Evolutionary conservation across 2,797 vertebrate species (phyloP).

Genomic region (Silurus lanzhouensis): DNA sequence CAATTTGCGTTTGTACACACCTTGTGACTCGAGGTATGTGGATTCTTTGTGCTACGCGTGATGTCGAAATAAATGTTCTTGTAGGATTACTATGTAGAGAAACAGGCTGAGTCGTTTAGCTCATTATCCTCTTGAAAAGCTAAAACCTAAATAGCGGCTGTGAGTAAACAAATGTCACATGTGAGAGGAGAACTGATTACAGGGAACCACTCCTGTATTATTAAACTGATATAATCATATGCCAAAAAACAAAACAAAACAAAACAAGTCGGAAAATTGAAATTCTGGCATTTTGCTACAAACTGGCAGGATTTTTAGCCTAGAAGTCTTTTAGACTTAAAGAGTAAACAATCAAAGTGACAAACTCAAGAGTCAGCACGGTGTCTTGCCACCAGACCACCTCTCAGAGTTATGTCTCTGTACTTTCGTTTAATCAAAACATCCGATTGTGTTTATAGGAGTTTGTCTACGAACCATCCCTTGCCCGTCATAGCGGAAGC

Average conservation of each 20-base stretch:
- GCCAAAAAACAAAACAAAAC: too few species aligned
- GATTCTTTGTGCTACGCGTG: too few species aligned
- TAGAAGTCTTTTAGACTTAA: neutral
- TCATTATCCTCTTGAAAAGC: neutral
- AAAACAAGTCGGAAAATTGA: neutral
- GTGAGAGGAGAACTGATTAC: neutral
- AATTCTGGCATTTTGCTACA: neutral
- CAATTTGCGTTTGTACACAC: neutral
- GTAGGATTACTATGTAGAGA: neutral
- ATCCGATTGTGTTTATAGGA: neutral
- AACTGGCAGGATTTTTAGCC: neutral
- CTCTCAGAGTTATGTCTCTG: slow-evolving; percentile 20
- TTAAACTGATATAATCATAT: neutral
- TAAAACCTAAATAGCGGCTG: neutral
- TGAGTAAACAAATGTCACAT: neutral
- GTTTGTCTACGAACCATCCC: neutral
- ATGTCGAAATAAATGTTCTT: neutral
- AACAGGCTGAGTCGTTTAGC: neutral
- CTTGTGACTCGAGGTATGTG: neutral
- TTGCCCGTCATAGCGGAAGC: neutral
- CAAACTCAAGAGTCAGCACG: slow-evolving; percentile 21
- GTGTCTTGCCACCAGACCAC: slow-evolving; percentile 14
- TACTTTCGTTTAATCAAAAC: neutral
- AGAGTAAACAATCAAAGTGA: neutral
- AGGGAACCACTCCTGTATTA: neutral